A percentile compares a stretch with the other conserved stretches of the same genome.
phyloP scores from a whole-genome alignment of 2,797 vertebrate genomes.

The Crax fasciolata region DNA sequence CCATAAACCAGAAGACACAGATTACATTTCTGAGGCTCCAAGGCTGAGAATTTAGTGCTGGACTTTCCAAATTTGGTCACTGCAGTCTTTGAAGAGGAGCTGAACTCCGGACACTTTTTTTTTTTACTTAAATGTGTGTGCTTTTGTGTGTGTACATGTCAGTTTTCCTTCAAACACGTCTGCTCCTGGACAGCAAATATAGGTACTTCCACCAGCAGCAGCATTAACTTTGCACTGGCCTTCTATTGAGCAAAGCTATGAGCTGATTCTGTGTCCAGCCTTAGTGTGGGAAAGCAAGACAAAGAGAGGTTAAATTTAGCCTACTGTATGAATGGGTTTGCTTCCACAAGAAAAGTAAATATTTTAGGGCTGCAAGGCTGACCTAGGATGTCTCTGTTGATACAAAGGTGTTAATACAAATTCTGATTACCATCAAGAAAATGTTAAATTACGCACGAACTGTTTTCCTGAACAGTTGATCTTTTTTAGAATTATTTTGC shows the following conservation, averaged over 20 bases:
- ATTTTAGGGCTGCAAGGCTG: neutral
- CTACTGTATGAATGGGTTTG: neutral
- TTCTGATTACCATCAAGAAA: neutral
- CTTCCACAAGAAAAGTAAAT: neutral
- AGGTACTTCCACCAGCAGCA: conserved; percentile 11
- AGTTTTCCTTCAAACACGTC: neutral
- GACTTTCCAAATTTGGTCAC: neutral
- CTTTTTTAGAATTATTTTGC: neutral
- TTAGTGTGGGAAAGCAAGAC: neutral
- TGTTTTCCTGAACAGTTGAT: neutral
- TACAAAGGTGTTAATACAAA: neutral
- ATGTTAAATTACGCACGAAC: neutral
- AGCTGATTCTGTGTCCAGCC: neutral
- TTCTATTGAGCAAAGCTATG: neutral
- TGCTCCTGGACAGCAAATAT: neutral
- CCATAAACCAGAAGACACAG: neutral
- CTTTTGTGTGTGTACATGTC: neutral
- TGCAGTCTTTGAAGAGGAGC: neutral
- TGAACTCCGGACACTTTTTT: neutral
- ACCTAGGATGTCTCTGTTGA: neutral
- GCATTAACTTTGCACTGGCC: conserved; percentile 18
- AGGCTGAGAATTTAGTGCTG: neutral
- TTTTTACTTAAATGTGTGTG: neutral
- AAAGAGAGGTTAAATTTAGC: neutral
- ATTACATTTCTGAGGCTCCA: neutral